phyloP scores from a whole-genome alignment of 1,140 invertebrate genomes.

The Bombus vancouverensis region DNA sequence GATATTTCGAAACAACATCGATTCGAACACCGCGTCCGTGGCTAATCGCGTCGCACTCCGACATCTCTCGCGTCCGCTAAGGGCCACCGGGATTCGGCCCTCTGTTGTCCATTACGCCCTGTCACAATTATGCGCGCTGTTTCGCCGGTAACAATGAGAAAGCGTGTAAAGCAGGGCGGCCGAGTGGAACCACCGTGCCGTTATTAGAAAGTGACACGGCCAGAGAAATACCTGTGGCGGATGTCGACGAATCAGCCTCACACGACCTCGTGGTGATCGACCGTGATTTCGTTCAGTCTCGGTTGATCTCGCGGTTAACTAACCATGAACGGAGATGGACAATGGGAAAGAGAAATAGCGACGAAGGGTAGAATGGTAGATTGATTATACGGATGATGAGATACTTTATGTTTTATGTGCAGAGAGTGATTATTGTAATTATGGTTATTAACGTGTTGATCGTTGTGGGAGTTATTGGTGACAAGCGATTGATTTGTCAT shows the following conservation, averaged over 20 bases:
- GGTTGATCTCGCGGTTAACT: neutral
- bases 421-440: too few relatives aligned
- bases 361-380: neutral
- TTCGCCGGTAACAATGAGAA: constrained; percentile 40
- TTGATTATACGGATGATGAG: neutral
- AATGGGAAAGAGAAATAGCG: neutral
- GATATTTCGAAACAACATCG: constrained; percentile 77
- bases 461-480: too few relatives aligned
- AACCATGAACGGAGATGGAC: too few relatives aligned
- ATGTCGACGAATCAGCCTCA: neutral
- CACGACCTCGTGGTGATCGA: neutral
- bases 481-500: too few relatives aligned
- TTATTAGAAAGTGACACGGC: constrained; percentile 15
- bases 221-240: neutral
- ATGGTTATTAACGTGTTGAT: too few relatives aligned
- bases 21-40: constrained; percentile 59
- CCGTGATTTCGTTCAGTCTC: neutral
- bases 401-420: neutral
- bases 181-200: neutral
- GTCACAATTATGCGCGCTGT: constrained; percentile 63
- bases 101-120: constrained; percentile 67
- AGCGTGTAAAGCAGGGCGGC: neutral
- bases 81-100: constrained; percentile 13
- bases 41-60: constrained; percentile 37
- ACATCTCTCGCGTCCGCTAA: constrained; percentile 26